phyloP scores from a whole-genome alignment of 2,113 vertebrate genomes.

The Galbula dea region DNA sequence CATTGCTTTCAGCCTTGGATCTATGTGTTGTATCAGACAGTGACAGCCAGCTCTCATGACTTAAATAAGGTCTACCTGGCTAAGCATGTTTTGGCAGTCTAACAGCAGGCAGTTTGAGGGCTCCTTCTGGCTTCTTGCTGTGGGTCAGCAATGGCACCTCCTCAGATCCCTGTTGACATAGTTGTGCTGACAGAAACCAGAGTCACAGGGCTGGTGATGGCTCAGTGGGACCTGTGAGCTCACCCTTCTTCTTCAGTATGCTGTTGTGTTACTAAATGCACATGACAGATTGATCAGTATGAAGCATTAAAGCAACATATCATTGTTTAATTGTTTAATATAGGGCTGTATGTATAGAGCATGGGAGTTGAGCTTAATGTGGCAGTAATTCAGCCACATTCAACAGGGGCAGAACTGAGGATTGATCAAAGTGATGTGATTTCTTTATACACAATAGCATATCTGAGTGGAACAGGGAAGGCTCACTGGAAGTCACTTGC shows the following conservation, averaged over 20 bases:
- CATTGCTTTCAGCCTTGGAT: not conserved
- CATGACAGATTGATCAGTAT: not conserved
- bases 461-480: not conserved
- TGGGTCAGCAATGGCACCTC: not conserved
- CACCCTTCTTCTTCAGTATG: not conserved
- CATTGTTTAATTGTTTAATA: slow-evolving; percentile 38
- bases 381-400: slow-evolving; percentile 5
- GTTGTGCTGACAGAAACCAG: not conserved
- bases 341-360: slow-evolving; percentile 11
- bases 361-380: slow-evolving; percentile 19
- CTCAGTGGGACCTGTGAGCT: not conserved
- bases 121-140: not conserved
- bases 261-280: not conserved
- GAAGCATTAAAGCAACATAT: slow-evolving; percentile 11
- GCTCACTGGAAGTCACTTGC: not conserved
- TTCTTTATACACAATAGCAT: not conserved
- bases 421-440: not conserved
- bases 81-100: not conserved
- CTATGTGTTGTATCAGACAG: rapidly evolving
- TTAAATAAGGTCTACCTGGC: not conserved
- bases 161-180: not conserved
- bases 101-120: not conserved
- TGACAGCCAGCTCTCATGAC: rapidly evolving
- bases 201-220: not conserved
- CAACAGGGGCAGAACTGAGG: slow-evolving; percentile 1